These are phyloP conservation scores for Stenopsyche tienmushanensis DNA, from an alignment of 1,140 invertebrate species.

Conservation along the genomic window DNA sequence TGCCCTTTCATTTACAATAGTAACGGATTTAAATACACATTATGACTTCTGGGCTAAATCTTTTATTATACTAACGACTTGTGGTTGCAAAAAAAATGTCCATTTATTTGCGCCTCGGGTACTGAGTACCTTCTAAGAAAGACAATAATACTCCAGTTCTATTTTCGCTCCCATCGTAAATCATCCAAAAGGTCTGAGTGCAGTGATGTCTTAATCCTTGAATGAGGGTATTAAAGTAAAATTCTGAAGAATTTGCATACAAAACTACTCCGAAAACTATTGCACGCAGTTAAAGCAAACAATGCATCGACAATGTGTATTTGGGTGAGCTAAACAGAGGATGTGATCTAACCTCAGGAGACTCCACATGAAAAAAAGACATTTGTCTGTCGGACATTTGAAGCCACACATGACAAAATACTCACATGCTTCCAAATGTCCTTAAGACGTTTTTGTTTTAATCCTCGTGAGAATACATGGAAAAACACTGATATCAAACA, in stretches of 20 bases:
- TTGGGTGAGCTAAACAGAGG: too few species aligned
- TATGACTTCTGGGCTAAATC: constrained; percentile 40
- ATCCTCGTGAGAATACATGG: too few species aligned
- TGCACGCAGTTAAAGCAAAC: too few species aligned
- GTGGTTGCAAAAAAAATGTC: constrained; percentile 28
- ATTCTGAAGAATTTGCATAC: constrained; percentile 16
- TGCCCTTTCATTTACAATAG: constrained; percentile 27
- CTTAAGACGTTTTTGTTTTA: too few species aligned
- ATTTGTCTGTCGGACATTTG: too few species aligned
- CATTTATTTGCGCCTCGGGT: constrained; percentile 1
- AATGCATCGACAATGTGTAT: too few species aligned
- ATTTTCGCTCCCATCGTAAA: constrained; percentile 32
- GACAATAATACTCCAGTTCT: constrained; percentile 37
- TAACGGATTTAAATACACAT: constrained; percentile 30
- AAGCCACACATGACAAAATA: too few species aligned
- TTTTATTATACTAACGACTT: constrained; percentile 34
- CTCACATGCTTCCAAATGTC: too few species aligned
- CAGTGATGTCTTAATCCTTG: constrained; percentile 33
- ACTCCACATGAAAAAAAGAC: too few species aligned
- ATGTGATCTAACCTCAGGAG: too few species aligned
- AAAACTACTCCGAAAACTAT: constrained; percentile 5
- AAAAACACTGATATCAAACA: too few species aligned
- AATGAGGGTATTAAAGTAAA: constrained; percentile 27
- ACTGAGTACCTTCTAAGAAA: constrained; percentile 34
- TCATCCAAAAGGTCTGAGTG: constrained; percentile 19